Conservation (phyloP, 2,113 vertebrate genomes). For the Cynopterus brachyotis region DNA sequence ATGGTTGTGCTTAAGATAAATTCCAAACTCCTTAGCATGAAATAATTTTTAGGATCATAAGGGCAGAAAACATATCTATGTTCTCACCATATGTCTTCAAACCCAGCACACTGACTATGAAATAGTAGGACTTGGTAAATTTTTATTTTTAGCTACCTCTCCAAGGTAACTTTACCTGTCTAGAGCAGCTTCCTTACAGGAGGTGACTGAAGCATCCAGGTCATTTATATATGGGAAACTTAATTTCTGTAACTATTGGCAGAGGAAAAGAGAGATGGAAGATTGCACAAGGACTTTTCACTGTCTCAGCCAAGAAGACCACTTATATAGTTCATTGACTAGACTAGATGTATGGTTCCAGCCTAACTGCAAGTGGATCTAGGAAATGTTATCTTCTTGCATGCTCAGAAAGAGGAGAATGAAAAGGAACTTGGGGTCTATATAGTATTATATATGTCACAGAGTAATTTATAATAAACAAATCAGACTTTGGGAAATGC, state of each 20-base stretch:
- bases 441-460: background rate
- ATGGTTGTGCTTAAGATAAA: slow-evolving; percentile 9
- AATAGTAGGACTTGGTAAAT: background rate
- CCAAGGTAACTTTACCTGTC: background rate
- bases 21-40: background rate
- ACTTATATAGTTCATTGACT: background rate
- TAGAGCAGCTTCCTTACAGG: background rate
- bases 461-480: background rate
- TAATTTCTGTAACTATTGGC: background rate
- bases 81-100: background rate
- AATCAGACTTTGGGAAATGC: background rate
- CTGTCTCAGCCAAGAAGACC: background rate
- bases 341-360: background rate
- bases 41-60: background rate
- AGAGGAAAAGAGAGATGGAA: background rate
- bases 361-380: background rate
- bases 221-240: slow-evolving; percentile 17
- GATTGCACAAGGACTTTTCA: background rate
- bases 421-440: background rate
- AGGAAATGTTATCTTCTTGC: background rate
- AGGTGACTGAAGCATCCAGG: background rate
- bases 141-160: background rate
- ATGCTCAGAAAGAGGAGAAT: background rate
- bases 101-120: background rate
- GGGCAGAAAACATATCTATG: background rate